Conservation (phyloP, 2,113 vertebrate genomes). For the Anhinga anhinga region DNA sequence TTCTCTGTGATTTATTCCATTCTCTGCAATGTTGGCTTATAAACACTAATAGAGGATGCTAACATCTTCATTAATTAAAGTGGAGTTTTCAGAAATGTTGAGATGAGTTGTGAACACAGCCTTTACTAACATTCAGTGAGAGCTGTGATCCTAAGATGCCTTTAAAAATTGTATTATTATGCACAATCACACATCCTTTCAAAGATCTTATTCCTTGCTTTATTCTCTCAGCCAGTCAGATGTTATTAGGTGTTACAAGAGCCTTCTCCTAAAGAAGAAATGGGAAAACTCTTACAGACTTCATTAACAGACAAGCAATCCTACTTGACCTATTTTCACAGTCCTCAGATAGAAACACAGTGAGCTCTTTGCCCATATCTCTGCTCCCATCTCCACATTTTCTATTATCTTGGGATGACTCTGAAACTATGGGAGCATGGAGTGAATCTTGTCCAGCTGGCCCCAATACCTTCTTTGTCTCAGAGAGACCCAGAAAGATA, state of each 20-base stretch:
- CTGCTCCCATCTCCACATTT: constrained; percentile 16
- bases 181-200: background rate
- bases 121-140: background rate
- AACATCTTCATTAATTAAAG: background rate
- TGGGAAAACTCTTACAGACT: background rate
- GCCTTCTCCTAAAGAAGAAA: background rate
- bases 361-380: constrained; percentile 6
- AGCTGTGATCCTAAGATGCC: background rate
- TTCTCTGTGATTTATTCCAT: background rate
- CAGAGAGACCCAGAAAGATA: background rate
- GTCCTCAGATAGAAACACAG: constrained; percentile 16
- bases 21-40: background rate
- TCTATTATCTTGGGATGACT: constrained; percentile 30
- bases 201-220: background rate
- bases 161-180: background rate
- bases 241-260: background rate
- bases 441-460: constrained; percentile 42
- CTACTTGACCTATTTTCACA: constrained; percentile 32
- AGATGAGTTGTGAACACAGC: background rate
- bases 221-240: background rate
- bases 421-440: background rate
- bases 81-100: background rate
- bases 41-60: background rate
- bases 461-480: background rate
- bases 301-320: constrained; percentile 34